A percentile compares a stretch with the other conserved stretches of the same genome.
Evolutionary conservation across 2,113 vertebrate species (phyloP).

Genomic region (Pavo muticus): DNA sequence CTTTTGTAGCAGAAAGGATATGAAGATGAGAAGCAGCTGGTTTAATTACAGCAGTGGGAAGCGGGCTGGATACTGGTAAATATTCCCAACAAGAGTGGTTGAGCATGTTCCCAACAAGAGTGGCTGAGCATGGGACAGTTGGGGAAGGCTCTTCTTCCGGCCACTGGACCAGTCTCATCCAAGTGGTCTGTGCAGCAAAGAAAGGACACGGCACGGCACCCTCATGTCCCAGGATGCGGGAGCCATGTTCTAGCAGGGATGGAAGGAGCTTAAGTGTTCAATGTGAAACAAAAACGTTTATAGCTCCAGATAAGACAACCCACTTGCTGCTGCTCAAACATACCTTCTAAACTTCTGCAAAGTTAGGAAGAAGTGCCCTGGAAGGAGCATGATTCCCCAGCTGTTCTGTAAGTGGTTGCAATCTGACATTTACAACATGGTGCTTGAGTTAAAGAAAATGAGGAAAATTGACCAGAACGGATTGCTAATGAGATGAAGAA

Average conservation of each 20-base stretch:
- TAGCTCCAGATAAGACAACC: background rate
- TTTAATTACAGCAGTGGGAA: background rate
- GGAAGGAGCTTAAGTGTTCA: background rate
- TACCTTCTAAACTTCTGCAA: background rate
- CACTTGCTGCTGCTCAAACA: background rate
- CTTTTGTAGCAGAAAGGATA: background rate
- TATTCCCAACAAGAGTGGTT: background rate
- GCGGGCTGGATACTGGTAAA: background rate
- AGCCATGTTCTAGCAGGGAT: background rate
- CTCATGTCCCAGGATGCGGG: background rate
- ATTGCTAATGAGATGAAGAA: background rate
- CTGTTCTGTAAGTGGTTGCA: background rate
- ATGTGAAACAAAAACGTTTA: background rate
- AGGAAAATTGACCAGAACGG: constrained; percentile 9
- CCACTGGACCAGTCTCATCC: background rate
- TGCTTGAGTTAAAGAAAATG: constrained; percentile 9
- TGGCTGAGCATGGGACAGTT: background rate
- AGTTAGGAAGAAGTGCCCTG: background rate
- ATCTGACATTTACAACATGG: background rate
- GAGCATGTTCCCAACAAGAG: background rate
- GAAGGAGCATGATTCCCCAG: background rate
- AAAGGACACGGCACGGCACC: background rate
- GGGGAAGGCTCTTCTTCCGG: background rate
- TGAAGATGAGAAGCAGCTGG: background rate
- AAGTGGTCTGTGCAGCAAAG: background rate